Conservation (phyloP, 92 coral and sea anemone species). For the Parazoanthus swiftii region DNA sequence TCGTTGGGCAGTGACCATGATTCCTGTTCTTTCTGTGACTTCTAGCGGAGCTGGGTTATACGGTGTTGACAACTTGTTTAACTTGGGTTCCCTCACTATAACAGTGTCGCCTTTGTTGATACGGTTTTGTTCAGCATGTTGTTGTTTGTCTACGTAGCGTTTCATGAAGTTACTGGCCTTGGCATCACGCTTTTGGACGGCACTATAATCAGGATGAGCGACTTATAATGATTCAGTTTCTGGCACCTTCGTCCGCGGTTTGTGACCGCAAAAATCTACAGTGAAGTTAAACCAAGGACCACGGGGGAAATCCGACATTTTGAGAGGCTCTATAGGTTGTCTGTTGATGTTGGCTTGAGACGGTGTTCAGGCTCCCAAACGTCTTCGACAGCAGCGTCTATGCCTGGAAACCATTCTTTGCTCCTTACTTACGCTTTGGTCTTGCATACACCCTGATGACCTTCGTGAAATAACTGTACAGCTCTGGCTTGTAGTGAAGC, state of each 20-base stretch:
- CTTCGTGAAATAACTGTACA: constrained; percentile 32
- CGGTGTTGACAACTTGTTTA: no score
- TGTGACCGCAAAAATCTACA: constrained; percentile 45
- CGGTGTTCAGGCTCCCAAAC: constrained; percentile 23
- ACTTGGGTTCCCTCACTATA: no score
- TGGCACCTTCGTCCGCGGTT: constrained; percentile 37
- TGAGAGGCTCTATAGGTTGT: constrained; percentile 27
- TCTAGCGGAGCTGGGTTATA: no score
- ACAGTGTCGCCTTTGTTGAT: no score
- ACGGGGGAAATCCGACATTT: constrained; percentile 33
- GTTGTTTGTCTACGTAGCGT: background rate
- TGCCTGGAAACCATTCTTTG: background rate
- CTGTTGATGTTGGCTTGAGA: constrained; percentile 41
- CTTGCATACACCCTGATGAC: constrained; percentile 21
- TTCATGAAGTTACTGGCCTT: constrained; percentile 41
- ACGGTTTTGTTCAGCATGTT: no score
- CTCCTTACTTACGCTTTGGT: background rate
- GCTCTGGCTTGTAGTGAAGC: constrained; percentile 37
- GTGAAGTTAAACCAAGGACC: constrained; percentile 31
- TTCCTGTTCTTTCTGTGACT: no score
- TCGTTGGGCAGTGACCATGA: no score
- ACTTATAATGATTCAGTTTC: background rate
- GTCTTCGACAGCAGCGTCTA: constrained; percentile 2
- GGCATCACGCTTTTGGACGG: constrained; percentile 20
- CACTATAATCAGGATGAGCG: constrained; percentile 42